These are phyloP conservation scores for Eurypyga helias DNA, from an alignment of 2,113 vertebrate genomes.

Conservation along the genomic window DNA sequence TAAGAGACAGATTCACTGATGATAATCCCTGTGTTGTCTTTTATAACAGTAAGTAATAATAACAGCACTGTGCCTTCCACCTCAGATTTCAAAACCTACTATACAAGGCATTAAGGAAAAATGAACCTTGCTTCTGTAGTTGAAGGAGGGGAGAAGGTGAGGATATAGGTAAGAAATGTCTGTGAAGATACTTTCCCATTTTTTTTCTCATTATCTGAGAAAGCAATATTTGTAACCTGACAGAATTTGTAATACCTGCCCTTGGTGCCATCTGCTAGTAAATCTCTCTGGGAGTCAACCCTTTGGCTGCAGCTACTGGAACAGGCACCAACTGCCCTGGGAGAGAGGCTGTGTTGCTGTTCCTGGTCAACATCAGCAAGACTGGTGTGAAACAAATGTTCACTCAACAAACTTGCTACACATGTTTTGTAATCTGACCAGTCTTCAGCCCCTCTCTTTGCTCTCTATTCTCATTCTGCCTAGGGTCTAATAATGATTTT, in stretches of 20 bases:
- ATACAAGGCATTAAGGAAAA: constrained; percentile 4
- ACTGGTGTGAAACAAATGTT: neutral
- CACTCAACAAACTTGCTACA: neutral
- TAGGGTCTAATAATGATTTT: neutral
- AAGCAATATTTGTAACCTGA: neutral
- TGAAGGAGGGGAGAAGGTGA: neutral
- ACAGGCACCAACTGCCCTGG: neutral
- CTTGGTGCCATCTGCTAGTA: neutral
- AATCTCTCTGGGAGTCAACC: neutral
- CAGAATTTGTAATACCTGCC: neutral
- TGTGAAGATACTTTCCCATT: neutral
- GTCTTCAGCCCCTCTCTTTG: neutral
- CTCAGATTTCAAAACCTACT: neutral
- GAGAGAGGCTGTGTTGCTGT: neutral
- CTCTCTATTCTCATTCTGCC: neutral
- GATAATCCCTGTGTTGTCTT: neutral
- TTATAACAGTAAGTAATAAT: constrained; percentile 33
- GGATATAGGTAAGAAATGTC: neutral
- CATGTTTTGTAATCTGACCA: neutral
- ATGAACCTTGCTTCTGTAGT: neutral
- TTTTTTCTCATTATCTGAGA: neutral
- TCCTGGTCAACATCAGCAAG: neutral
- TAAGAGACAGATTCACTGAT: constrained; percentile 16
- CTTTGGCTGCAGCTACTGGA: neutral
- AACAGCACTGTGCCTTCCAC: constrained; percentile 3